Conservation (phyloP, 2,888 invertebrate species). For the Microplitis deprimator region DNA sequence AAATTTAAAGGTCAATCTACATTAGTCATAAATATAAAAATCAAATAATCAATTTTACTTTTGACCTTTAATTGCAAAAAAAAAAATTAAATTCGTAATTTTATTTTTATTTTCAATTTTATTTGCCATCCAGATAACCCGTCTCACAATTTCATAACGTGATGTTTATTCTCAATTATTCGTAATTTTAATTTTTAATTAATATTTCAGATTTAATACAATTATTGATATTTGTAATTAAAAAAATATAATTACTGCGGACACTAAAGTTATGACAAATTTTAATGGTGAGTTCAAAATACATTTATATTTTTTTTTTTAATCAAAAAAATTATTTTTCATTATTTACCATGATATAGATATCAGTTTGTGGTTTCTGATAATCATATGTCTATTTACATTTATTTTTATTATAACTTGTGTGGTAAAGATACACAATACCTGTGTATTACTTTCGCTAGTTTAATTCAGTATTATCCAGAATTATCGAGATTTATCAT, state of each 20-base stretch:
- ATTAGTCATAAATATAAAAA: not conserved
- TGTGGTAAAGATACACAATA: not conserved
- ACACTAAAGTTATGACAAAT: slow-evolving; percentile 60
- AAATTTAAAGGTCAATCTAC: not conserved
- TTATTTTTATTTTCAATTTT: too few species aligned
- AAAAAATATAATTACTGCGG: not conserved
- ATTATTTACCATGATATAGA: not conserved
- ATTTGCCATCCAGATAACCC: too few species aligned
- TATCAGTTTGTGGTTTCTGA: not conserved
- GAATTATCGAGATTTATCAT: slow-evolving; percentile 6
- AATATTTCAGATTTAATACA: slow-evolving; percentile 1
- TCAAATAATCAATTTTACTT: not conserved
- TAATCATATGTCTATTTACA: too few species aligned
- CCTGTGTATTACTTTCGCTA: not conserved
- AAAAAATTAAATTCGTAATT: not conserved
- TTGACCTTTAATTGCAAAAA: not conserved
- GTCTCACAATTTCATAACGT: too few species aligned
- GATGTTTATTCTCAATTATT: too few species aligned
- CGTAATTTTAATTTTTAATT: not conserved
- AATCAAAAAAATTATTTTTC: not conserved
- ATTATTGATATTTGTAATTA: not conserved
- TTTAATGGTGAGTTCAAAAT: slow-evolving; percentile 58
- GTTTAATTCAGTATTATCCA: slow-evolving; percentile 1
- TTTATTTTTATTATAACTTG: not conserved
- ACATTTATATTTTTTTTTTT: not conserved